Evolutionary conservation across 2,888 invertebrate species (phyloP).

Genomic region (Octodonta nipae): DNA sequence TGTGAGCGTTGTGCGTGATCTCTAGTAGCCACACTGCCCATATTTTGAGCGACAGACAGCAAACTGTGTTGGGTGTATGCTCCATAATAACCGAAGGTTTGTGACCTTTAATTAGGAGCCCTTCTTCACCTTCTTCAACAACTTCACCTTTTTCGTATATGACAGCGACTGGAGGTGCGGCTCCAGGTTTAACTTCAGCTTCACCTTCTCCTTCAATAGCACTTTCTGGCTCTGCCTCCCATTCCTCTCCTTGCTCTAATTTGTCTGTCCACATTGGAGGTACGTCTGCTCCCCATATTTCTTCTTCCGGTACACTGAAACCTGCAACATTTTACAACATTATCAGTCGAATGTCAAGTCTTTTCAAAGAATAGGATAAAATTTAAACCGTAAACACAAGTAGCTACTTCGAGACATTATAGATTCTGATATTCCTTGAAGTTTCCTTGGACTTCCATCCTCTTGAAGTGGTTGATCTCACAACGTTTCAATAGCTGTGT

Average conservation of each 20-base stretch:
- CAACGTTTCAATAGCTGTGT: too few relatives aligned
- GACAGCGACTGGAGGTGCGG: not conserved
- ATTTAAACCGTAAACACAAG: too few relatives aligned
- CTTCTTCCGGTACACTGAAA: conserved; percentile 1
- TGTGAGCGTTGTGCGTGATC: conserved; percentile 30
- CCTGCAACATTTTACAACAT: not conserved
- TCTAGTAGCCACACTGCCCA: conserved; percentile 31
- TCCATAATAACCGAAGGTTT: conserved; percentile 23
- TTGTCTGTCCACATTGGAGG: not conserved
- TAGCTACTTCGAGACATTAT: too few relatives aligned
- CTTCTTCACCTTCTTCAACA: conserved; percentile 4
- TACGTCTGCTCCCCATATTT: conserved; percentile 2
- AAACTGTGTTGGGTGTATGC: conserved; percentile 27
- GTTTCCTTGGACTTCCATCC: too few relatives aligned
- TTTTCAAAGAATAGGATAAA: too few relatives aligned
- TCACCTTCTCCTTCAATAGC: conserved; percentile 7
- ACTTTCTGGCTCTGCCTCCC: conserved; percentile 2
- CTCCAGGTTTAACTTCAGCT: conserved; percentile 4
- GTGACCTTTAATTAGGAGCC: conserved; percentile 22
- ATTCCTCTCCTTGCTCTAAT: conserved; percentile 5
- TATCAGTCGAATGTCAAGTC: too few relatives aligned
- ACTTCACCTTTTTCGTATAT: conserved; percentile 4
- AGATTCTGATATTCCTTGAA: too few relatives aligned
- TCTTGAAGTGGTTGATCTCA: too few relatives aligned
- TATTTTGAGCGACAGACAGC: conserved; percentile 29